A percentile compares a stretch with the other conserved stretches of the same genome.
phyloP scores from a whole-genome alignment of 2,797 vertebrate genomes.

The Salarias fasciatus region DNA sequence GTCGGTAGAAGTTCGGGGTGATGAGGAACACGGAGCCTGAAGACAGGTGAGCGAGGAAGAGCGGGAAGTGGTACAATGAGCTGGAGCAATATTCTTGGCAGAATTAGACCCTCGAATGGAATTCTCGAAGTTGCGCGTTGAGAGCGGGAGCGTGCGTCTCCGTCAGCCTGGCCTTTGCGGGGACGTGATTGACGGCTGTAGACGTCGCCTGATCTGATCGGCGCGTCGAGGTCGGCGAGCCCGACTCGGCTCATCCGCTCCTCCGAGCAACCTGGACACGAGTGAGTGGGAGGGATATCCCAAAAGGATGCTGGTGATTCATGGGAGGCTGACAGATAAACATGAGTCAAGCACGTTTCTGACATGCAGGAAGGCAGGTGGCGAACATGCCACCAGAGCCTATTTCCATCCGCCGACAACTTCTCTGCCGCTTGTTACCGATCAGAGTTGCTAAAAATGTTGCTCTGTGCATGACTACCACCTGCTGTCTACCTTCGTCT shows the following conservation, averaged over 20 bases:
- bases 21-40: constrained; percentile 51
- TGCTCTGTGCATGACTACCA: constrained; percentile 74
- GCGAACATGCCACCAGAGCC: background rate
- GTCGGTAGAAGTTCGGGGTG: background rate
- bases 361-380: constrained; percentile 1
- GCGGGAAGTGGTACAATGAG: background rate
- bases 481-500: constrained; percentile 71
- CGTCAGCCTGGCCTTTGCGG: background rate
- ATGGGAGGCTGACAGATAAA: background rate
- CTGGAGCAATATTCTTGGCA: background rate
- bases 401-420: background rate
- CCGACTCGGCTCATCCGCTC: background rate
- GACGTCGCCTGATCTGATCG: constrained; percentile 9
- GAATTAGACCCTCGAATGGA: no score
- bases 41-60: constrained; percentile 50
- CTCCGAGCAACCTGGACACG: background rate
- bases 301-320: background rate
- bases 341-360: background rate
- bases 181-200: background rate
- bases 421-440: constrained; percentile 20
- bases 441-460: constrained; percentile 55
- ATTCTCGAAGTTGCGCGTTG: no score
- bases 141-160: background rate
- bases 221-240: background rate
- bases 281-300: background rate